Base-by-base conservation (phyloP, 2,113 vertebrate species). In the Gulo gulo region DNA sequence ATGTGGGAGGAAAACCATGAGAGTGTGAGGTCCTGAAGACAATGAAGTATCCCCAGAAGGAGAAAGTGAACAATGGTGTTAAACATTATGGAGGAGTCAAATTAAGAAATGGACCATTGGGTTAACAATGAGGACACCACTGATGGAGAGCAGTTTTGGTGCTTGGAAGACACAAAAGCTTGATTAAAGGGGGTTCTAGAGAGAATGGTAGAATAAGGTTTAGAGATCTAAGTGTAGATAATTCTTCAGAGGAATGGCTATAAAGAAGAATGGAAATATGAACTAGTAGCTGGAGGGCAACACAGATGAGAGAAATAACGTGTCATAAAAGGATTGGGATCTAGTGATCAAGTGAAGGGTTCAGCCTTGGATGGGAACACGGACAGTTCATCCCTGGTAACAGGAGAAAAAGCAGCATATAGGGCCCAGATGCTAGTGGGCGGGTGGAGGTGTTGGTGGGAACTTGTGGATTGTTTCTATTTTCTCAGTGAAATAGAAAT, bases 381-480 rank as follows among this genome's bases (percentile, higher is more conserved):
- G 67, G 96, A 76, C 47, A 94, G 73, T 87, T 95, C 86, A 83
- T 93, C 76, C 73, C 79, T 92, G 94, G 90, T 94, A 88, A 92
- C 81, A 83, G 92, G n/a, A 86, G 73, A 93, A 92, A 95, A 97
- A 29, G 50, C 73, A 85, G 83, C 67, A n/a, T 52, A 45, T 59
- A 71, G 74, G 84, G 67, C 9, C 78, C 95, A 96, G 97, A 96
- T 96, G 97, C 95, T 94, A 50, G 95, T 97, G 87, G 89, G 96
- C 39, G 61, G 67, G 55, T 86, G 76, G 94, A 97, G 86, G 74
- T 96, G 95, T 97, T 95, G 74, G 81, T 96, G 89, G 97, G 82
- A 95, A 95, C 94, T 93, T 93, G 87, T 97, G 89, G 96, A 93
- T 94, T 88, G 57, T 93, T 98, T 96, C 97, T 97, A 76, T 98